Base-by-base conservation (phyloP, 2,113 vertebrate genomes). In the Cheilinus undulatus region DNA sequence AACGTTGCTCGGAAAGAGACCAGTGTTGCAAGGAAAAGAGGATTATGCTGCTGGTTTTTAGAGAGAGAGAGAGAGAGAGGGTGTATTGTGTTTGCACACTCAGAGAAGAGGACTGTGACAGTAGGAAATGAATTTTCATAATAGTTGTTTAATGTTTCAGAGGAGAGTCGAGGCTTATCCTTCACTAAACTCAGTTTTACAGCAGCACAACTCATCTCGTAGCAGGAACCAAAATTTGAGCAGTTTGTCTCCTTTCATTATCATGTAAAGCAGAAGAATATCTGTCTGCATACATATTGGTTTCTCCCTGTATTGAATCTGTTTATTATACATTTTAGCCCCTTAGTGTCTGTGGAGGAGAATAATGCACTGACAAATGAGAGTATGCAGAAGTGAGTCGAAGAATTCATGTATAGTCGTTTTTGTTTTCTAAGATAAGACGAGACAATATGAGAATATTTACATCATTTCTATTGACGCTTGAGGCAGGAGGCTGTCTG, bases 1-100 rank as follows among this genome's bases (percentile, higher is more conserved):
- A 34, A 51, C 34, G 57, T 51, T 42, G 52, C 58, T 50, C 51
- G 59, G 32, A 38, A 80, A 78, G 64, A 69, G 46, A 38, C 19
- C n/a, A 27, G 65, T 61, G 73, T 62, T 72, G 14, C 56, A 34
- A 28, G 19, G 71, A 52, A 76, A 77, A 84, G 58, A 80, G 66
- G 73, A 78, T 84, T 80, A 77, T 22, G 20, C 4, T 38, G 10
- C 56, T n/a, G 43, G 34, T 53, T 57, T 71, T 10, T 24, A 9
- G 38, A 65, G 26, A 42, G 48, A 61, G 2, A n/a, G 5, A 54
- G 24, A 2, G 26, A 68, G 49, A 24, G 60, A 23, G 6, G 12
- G 34, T 26, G 27, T 36, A 27, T 73, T 67, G 34, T 53, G 72
- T 67, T 3, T 38, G 53, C 8, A 38, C 32, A 11, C 54, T 78